Percentiles rank a stretch among this genome's conserved stretches.
Conservation (phyloP, 2,797 vertebrate genomes). For the Acomys russatus region DNA sequence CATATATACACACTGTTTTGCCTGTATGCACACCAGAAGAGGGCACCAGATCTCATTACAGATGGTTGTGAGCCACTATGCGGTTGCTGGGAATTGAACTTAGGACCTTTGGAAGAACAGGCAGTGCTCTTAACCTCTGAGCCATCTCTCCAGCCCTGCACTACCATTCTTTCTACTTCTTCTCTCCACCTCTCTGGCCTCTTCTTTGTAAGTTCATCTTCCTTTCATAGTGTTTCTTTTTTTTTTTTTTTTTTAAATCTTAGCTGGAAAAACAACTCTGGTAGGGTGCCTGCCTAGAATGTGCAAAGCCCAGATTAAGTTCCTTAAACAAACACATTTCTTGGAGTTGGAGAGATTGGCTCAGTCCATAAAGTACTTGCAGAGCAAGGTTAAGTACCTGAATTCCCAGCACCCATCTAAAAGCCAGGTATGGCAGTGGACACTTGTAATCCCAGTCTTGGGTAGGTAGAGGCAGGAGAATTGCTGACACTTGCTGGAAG, state of each 20-base stretch:
- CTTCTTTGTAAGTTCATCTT: neutral
- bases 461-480: neutral
- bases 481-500: neutral
- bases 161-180: neutral
- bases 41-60: too few relatives aligned
- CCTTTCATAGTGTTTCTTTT: neutral
- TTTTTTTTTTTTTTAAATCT: neutral
- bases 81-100: too few relatives aligned
- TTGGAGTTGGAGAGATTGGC: neutral
- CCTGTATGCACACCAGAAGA: too few relatives aligned
- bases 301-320: too few relatives aligned
- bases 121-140: too few relatives aligned
- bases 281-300: neutral
- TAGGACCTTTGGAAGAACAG: too few relatives aligned
- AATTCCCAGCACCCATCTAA: neutral
- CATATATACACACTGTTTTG: too few relatives aligned
- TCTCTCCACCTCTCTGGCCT: neutral
- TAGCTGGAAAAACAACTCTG: neutral
- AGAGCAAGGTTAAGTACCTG: too few relatives aligned
- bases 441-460: neutral
- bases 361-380: neutral
- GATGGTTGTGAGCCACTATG: too few relatives aligned
- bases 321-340: neutral
- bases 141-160: too few relatives aligned
- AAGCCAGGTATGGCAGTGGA: neutral